These are phyloP conservation scores for Anguilla obscura DNA, from an alignment of 2,797 vertebrate genomes.

Conservation along the genomic window DNA sequence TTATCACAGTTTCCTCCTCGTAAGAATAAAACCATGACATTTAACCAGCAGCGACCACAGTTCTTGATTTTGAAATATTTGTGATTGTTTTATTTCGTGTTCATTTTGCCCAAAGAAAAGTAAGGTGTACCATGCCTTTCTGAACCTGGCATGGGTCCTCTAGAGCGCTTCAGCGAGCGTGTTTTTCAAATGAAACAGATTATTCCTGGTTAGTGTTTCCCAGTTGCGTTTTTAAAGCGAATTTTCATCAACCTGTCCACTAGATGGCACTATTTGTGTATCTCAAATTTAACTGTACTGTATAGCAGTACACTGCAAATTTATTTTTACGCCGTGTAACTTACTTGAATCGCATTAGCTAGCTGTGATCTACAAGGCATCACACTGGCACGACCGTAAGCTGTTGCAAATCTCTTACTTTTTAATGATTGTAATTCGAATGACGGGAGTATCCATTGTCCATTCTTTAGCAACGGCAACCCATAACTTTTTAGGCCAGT, in stretches of 20 bases:
- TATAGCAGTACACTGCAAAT: neutral
- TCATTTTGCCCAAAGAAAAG: neutral
- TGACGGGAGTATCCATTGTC: neutral
- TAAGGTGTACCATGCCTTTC: neutral
- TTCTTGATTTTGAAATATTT: conserved; percentile 3
- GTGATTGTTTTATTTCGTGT: neutral
- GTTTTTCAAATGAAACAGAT: neutral
- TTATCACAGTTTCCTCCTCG: conserved; percentile 47
- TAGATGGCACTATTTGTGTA: neutral
- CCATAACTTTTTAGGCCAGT: neutral
- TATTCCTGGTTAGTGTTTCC: neutral
- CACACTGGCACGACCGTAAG: neutral
- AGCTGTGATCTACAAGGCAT: neutral
- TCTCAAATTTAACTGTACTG: neutral
- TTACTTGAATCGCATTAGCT: neutral
- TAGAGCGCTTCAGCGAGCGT: neutral
- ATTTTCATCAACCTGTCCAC: neutral
- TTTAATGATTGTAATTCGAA: neutral
- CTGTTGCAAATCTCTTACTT: neutral
- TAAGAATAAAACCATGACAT: conserved; percentile 68
- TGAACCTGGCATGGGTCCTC: neutral
- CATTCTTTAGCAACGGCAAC: neutral
- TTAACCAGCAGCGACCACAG: conserved; percentile 43
- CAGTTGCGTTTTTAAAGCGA: neutral
- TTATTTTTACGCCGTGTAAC: neutral